These are phyloP conservation scores for Myotis planiceps DNA, from an alignment of 2,797 vertebrate species.

Conservation along the genomic window DNA sequence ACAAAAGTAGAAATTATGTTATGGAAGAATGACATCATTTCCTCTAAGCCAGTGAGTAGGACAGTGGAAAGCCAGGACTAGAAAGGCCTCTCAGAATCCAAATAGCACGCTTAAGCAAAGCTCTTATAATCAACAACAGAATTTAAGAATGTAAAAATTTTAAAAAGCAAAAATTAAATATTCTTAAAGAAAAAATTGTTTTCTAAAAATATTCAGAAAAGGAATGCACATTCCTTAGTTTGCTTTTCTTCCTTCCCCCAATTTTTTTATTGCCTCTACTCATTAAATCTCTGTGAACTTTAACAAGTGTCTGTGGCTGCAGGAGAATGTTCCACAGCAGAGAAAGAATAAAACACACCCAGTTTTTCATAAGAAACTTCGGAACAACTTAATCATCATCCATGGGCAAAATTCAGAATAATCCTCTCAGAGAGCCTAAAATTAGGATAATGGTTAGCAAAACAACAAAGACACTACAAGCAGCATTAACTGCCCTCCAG, in stretches of 20 bases:
- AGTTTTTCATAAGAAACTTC: slow-evolving; percentile 46
- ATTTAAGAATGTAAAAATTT: slow-evolving; percentile 30
- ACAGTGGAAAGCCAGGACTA: background rate
- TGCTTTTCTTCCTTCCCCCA: background rate
- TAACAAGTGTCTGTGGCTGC: slow-evolving; percentile 55
- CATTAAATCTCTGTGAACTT: slow-evolving; percentile 26
- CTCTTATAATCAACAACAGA: background rate
- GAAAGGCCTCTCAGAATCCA: background rate
- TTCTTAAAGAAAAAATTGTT: slow-evolving; percentile 16
- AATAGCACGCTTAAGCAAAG: background rate
- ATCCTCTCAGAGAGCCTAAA: background rate
- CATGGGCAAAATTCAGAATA: slow-evolving; percentile 25
- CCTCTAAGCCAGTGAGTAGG: background rate
- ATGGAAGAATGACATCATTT: background rate
- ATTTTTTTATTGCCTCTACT: slow-evolving; percentile 9
- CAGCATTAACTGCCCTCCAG: background rate
- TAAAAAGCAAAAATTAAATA: slow-evolving; percentile 11
- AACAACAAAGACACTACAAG: background rate
- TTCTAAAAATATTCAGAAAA: slow-evolving; percentile 48
- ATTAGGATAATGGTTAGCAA: background rate
- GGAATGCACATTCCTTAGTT: background rate
- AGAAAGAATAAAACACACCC: slow-evolving; percentile 54
- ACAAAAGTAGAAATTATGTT: background rate
- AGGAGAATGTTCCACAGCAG: slow-evolving; percentile 28
- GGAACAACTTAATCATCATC: slow-evolving; percentile 35